phyloP scores from a whole-genome alignment of 2,797 vertebrate genomes.

The Sylvilagus floridanus region DNA sequence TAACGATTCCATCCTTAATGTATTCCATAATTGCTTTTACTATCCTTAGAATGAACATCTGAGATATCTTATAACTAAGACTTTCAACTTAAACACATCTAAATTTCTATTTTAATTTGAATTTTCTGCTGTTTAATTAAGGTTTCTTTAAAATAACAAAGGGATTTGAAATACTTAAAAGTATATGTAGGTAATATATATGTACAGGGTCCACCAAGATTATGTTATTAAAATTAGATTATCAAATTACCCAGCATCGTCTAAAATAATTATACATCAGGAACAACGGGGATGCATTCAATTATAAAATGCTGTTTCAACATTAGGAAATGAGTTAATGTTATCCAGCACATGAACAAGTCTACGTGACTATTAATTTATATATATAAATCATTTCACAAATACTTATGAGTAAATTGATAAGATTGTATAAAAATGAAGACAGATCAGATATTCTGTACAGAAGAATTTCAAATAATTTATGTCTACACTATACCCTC shows the following conservation, averaged over 20 bases:
- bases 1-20: neutral
- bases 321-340: slow-evolving; percentile 20
- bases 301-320: neutral
- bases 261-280: neutral
- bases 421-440: neutral
- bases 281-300: neutral
- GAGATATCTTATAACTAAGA: neutral
- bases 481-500: neutral
- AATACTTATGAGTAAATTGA: neutral
- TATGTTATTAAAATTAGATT: neutral
- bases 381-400: neutral
- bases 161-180: neutral
- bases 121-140: neutral
- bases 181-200: neutral
- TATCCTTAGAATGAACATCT: neutral
- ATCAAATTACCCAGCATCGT: neutral
- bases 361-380: neutral
- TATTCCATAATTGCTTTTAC: neutral
- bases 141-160: neutral
- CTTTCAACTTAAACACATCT: neutral
- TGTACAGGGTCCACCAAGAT: neutral
- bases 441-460: neutral
- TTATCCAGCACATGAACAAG: neutral
- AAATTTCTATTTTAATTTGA: neutral
- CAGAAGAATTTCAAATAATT: neutral